These are phyloP conservation scores for Noctua fimbriata DNA, from an alignment of 2,888 invertebrate species.

Conservation along the genomic window DNA sequence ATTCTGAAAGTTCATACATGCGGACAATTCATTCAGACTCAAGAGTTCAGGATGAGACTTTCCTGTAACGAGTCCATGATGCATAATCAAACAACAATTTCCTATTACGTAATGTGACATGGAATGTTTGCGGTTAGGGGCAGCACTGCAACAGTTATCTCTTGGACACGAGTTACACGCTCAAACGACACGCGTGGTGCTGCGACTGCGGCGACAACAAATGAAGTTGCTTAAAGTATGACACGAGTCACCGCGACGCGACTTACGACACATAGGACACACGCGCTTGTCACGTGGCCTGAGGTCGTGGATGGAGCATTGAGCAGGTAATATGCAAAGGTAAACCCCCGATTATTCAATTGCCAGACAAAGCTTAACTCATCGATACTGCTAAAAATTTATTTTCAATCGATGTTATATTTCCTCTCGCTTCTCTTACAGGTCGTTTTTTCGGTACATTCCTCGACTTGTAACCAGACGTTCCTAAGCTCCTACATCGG, in stretches of 20 bases:
- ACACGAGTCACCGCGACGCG: too few species aligned
- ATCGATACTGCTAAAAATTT: slow-evolving; percentile 19
- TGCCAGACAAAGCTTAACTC: slow-evolving; percentile 5
- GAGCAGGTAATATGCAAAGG: slow-evolving; percentile 1
- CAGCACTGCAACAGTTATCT: not conserved
- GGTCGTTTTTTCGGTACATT: slow-evolving; percentile 26
- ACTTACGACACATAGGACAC: not conserved
- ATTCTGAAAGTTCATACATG: not conserved
- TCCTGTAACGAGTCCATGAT: not conserved
- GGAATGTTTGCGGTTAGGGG: slow-evolving; percentile 21
- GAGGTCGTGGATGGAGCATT: not conserved
- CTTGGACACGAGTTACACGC: not conserved
- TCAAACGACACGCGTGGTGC: not conserved
- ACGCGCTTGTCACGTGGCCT: not conserved
- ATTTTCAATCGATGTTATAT: slow-evolving; percentile 17
- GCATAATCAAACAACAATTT: slow-evolving; percentile 12
- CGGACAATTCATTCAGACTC: not conserved
- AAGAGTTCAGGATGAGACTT: slow-evolving; percentile 7
- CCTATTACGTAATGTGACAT: slow-evolving; percentile 3
- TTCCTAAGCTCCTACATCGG: slow-evolving; percentile 54
- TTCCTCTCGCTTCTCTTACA: slow-evolving; percentile 23
- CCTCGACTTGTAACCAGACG: slow-evolving; percentile 28
- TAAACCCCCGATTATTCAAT: slow-evolving; percentile 5
- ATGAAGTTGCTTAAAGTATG: not conserved
- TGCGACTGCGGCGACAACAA: not conserved